Percentiles rank a stretch among this genome's conserved stretches.
phyloP scores from a whole-genome alignment of 2,888 invertebrate genomes.

The Atethmia centrago region DNA sequence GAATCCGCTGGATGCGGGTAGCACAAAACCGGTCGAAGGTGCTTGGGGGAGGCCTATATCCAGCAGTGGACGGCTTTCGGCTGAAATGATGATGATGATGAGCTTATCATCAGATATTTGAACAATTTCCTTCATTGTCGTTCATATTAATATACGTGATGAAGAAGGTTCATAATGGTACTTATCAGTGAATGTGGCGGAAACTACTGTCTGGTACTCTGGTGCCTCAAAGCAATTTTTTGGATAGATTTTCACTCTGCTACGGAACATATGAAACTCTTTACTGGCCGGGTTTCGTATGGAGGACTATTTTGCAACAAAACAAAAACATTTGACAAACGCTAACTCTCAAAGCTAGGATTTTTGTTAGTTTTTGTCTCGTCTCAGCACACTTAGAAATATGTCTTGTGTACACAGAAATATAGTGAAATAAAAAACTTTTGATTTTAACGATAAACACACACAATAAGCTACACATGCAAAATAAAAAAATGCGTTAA shows the following conservation, averaged over 20 bases:
- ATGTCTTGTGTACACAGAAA: background rate
- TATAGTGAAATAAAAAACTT: background rate
- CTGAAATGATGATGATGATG: no score
- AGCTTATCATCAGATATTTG: background rate
- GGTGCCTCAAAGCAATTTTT: slow-evolving; percentile 17
- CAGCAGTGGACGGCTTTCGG: no score
- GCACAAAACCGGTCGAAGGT: no score
- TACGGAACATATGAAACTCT: slow-evolving; percentile 3
- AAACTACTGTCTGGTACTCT: background rate
- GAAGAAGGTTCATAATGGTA: background rate
- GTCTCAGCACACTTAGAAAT: background rate
- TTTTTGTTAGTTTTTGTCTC: slow-evolving; percentile 1
- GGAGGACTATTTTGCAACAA: background rate
- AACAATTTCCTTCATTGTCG: background rate
- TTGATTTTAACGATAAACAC: background rate
- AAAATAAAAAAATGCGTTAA: background rate
- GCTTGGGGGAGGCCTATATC: no score
- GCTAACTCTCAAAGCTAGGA: background rate
- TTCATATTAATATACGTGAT: no score
- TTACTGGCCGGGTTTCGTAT: background rate
- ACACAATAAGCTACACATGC: no score
- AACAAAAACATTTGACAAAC: slow-evolving; percentile 15
- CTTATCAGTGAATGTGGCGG: background rate
- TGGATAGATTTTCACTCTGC: background rate
- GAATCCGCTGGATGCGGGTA: no score